Conservation (phyloP, 2,113 vertebrate genomes). For the Thalassarche chlororhynchos region DNA sequence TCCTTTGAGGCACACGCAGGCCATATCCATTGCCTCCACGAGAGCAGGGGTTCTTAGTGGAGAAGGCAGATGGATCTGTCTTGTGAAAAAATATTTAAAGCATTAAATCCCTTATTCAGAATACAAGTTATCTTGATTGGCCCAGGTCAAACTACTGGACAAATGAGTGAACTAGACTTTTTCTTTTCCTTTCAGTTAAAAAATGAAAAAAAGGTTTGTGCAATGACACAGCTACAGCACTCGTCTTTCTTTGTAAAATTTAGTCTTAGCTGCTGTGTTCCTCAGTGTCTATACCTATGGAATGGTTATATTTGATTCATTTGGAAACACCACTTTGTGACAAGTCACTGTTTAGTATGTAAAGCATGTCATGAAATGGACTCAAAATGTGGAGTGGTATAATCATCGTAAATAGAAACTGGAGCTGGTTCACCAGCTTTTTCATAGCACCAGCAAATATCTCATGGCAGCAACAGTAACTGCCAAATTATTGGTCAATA, state of each 20-base stretch:
- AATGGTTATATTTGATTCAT: background rate
- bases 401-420: background rate
- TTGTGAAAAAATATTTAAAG: background rate
- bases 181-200: background rate
- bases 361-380: background rate
- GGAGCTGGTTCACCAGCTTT: background rate
- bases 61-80: background rate
- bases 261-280: background rate
- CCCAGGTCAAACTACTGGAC: background rate
- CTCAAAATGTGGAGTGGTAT: background rate
- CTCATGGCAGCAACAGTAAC: background rate
- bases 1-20: rapidly evolving
- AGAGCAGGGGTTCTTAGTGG: background rate
- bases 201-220: background rate
- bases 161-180: background rate
- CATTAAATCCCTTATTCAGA: background rate
- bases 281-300: background rate
- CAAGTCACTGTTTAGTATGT: background rate
- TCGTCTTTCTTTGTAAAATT: background rate
- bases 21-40: background rate
- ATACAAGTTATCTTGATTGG: background rate
- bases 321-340: background rate
- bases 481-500: background rate
- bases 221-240: background rate
- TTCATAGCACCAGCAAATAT: background rate